These are phyloP conservation scores for Caretta caretta DNA, from an alignment of 2,113 vertebrate species.

Conservation along the genomic window DNA sequence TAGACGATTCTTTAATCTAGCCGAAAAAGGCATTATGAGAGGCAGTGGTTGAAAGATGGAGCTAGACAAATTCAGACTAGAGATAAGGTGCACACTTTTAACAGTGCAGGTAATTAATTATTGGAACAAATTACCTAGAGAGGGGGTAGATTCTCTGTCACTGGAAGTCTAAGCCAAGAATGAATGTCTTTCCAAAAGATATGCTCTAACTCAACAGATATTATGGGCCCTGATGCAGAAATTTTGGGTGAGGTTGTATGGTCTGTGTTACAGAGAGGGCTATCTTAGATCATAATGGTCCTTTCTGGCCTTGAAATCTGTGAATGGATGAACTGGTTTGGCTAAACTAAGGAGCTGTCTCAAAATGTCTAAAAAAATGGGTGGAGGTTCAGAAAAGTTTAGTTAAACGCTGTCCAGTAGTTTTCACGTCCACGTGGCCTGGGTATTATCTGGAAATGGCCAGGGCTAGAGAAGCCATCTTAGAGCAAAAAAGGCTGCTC, in stretches of 20 bases:
- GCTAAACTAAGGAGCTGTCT: neutral
- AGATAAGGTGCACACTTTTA: slow-evolving; percentile 10
- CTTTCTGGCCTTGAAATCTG: neutral
- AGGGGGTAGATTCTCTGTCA: neutral
- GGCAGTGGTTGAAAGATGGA: neutral
- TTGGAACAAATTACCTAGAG: neutral
- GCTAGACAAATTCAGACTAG: neutral
- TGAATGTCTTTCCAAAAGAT: neutral
- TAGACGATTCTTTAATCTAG: neutral
- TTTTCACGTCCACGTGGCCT: neutral
- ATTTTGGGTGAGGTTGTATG: neutral
- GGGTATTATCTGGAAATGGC: neutral
- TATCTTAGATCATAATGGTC: neutral
- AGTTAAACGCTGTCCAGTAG: neutral
- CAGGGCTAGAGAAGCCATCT: neutral
- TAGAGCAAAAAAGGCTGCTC: neutral
- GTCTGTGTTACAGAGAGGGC: neutral
- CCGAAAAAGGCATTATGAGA: slow-evolving; percentile 1
- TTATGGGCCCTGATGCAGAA: neutral
- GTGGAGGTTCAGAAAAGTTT: neutral
- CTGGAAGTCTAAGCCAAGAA: neutral
- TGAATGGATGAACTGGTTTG: neutral
- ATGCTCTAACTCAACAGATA: neutral
- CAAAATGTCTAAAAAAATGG: neutral
- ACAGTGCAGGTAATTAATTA: neutral